phyloP scores from a whole-genome alignment of 2,888 invertebrate genomes.

The Petrophora chlorosata region DNA sequence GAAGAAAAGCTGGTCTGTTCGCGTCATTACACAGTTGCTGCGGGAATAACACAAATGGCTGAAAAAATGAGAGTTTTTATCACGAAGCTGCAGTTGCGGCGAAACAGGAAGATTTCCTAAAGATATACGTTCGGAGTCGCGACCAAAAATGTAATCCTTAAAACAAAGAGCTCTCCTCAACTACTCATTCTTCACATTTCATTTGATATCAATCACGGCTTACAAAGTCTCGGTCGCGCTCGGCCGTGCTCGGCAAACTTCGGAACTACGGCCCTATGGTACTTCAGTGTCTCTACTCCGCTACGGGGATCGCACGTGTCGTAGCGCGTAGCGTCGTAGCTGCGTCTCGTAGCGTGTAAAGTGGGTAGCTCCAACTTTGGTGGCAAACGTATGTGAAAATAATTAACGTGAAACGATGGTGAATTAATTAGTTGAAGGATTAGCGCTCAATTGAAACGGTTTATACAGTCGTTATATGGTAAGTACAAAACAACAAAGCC shows the following conservation, averaged over 20 bases:
- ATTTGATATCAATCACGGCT: conserved; percentile 83
- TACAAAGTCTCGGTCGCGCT: conserved; percentile 65
- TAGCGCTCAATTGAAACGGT: conserved; percentile 41
- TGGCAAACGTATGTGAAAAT: conserved; percentile 45
- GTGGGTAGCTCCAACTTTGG: conserved; percentile 51
- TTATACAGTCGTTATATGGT: conserved; percentile 65
- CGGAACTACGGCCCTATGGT: conserved; percentile 58
- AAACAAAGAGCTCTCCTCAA: conserved; percentile 76
- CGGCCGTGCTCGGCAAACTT: conserved; percentile 64
- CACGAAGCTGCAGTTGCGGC: conserved; percentile 32
- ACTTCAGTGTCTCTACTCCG: conserved; percentile 68
- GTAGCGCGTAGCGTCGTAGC: conserved; percentile 58
- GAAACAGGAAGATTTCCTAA: conserved; percentile 35
- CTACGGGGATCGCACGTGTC: conserved; percentile 70
- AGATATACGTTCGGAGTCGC: conserved; percentile 43
- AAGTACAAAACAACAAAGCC: conserved; percentile 43
- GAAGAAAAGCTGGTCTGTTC: conserved; percentile 29
- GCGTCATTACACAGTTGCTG: conserved; percentile 33
- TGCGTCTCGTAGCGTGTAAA: conserved; percentile 46
- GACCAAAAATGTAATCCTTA: conserved; percentile 69
- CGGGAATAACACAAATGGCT: conserved; percentile 18
- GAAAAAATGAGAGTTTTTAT: conserved; percentile 40
- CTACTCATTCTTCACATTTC: conserved; percentile 82
- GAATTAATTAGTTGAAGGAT: conserved; percentile 52
- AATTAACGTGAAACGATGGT: conserved; percentile 56